phyloP scores from a whole-genome alignment of 2,797 vertebrate species.

The Mormyrops attenuatus region DNA sequence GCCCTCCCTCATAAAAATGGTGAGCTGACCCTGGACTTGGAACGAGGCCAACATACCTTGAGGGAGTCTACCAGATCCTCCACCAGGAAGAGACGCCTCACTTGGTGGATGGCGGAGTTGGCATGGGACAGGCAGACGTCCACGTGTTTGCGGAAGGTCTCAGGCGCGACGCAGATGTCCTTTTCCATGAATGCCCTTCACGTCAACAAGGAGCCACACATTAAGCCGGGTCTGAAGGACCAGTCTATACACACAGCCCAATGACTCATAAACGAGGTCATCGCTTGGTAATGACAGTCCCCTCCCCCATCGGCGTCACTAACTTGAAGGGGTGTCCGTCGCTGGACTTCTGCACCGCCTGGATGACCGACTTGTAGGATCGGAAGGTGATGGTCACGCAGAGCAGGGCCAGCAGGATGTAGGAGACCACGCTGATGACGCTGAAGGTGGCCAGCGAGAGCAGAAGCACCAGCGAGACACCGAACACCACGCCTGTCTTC shows the following conservation, averaged over 20 bases:
- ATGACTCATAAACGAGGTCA: not conserved
- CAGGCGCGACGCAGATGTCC: constrained; percentile 56
- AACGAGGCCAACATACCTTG: constrained; percentile 51
- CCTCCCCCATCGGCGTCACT: constrained; percentile 30
- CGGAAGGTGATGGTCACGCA: constrained; percentile 79
- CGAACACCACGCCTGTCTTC: constrained; percentile 79
- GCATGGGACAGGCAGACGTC: constrained; percentile 63
- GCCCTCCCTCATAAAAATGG: not conserved
- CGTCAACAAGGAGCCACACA: not conserved
- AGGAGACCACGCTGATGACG: constrained; percentile 76
- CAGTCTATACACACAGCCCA: not conserved
- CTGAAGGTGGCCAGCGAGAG: constrained; percentile 78
- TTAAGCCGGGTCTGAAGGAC: not conserved
- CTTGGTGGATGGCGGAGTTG: constrained; percentile 64
- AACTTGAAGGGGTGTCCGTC: constrained; percentile 79
- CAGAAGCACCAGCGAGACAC: constrained; percentile 73
- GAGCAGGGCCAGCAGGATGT: constrained; percentile 74
- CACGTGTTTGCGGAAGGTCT: constrained; percentile 62
- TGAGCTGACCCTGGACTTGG: not conserved
- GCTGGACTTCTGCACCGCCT: constrained; percentile 76
- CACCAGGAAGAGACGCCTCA: constrained; percentile 71
- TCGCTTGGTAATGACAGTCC: not conserved
- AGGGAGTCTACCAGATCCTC: constrained; percentile 76
- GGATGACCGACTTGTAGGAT: constrained; percentile 80
- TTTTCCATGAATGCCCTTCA: constrained; percentile 58